phyloP scores from a whole-genome alignment of 2,113 vertebrate species.

The Gymnobelideus leadbeateri region DNA sequence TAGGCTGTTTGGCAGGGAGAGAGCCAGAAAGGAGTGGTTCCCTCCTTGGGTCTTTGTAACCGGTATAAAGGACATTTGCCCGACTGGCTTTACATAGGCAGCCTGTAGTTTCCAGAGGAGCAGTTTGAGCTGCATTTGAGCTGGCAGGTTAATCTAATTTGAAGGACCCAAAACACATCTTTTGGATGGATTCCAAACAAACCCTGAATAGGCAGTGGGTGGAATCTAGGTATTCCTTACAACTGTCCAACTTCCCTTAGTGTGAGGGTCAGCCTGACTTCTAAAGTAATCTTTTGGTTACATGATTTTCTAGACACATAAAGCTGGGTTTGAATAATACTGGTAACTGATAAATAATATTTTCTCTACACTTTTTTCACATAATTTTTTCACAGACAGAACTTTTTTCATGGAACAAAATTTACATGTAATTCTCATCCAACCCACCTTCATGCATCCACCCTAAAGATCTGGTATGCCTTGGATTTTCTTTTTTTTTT shows the following conservation, averaged over 20 bases:
- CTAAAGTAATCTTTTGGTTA: background rate
- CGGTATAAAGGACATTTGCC: background rate
- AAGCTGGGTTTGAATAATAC: background rate
- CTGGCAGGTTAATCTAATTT: background rate
- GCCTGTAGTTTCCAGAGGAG: background rate
- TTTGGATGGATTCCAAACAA: background rate
- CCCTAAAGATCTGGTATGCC: background rate
- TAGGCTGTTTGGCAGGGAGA: background rate
- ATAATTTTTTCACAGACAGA: background rate
- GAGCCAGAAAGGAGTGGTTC: background rate
- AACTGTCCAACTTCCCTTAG: background rate
- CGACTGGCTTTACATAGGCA: background rate
- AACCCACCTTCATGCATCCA: background rate
- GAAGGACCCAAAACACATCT: background rate
- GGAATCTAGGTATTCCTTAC: background rate
- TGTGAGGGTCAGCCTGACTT: background rate
- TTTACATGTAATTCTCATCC: background rate
- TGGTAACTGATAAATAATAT: background rate
- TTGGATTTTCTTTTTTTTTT: conserved; percentile 3
- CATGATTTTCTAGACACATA: background rate
- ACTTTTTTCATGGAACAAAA: background rate
- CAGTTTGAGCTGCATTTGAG: background rate
- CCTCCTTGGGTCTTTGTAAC: background rate
- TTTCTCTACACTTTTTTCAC: background rate
- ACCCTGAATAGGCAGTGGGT: background rate